Evolutionary conservation across 2,888 invertebrate species (phyloP).

Genomic region (Dorcus hopei): DNA sequence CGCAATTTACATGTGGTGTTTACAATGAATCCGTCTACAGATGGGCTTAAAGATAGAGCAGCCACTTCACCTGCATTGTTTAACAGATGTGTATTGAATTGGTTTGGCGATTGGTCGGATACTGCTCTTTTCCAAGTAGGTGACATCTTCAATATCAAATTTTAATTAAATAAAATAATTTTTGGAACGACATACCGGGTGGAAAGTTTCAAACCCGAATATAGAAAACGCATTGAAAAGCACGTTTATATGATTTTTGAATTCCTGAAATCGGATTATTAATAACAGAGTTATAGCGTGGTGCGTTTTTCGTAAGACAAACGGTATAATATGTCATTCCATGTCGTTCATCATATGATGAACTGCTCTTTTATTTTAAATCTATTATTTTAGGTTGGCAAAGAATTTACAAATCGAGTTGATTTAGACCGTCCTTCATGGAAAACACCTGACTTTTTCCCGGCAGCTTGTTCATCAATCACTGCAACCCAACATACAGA

Average conservation of each 20-base stretch:
- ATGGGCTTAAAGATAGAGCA: slow-evolving; percentile 96
- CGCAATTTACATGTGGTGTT: slow-evolving; percentile 98
- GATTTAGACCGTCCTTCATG: slow-evolving; percentile 89
- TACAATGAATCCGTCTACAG: slow-evolving; percentile 99
- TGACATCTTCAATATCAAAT: slow-evolving; percentile 2
- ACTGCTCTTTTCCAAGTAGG: slow-evolving; percentile 84
- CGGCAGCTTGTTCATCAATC: slow-evolving; percentile 77
- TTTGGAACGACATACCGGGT: neutral
- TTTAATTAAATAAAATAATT: neutral
- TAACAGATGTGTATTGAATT: slow-evolving; percentile 98
- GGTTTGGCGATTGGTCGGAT: slow-evolving; percentile 99
- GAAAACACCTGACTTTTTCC: slow-evolving; percentile 86
- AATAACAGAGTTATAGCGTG: no score
- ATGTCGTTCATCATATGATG: neutral
- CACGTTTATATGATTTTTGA: no score
- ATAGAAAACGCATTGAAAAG: no score
- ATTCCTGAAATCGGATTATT: no score
- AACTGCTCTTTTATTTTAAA: neutral
- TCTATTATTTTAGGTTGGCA: slow-evolving; percentile 64
- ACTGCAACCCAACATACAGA: slow-evolving; percentile 76
- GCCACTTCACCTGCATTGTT: slow-evolving; percentile 98
- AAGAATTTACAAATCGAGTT: slow-evolving; percentile 93
- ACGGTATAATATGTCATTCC: no score
- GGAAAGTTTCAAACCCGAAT: no score
- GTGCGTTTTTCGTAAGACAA: no score